Base-by-base conservation (phyloP, 2,888 invertebrate species). In the Mesorhabditis sp. region DNA sequence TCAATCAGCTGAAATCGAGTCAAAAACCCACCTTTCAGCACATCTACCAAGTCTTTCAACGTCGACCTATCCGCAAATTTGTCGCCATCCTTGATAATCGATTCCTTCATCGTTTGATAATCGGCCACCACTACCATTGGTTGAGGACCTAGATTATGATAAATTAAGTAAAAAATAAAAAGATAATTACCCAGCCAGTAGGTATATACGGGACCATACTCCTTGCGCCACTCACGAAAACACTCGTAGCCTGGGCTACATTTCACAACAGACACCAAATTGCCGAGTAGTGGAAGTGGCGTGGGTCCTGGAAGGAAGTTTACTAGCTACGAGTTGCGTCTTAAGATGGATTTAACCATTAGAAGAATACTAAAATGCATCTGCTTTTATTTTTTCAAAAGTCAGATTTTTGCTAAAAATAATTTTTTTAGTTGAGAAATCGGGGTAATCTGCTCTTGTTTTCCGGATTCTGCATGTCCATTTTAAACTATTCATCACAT, bases 31-130 rank as follows among this genome's bases (percentile, higher is more conserved):
- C 68, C 68, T 62, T 45, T 62, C 62, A 61, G 66, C 13, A 70
- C 65, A 28, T 45, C 64, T 43, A 45, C 67, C 63, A 66, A 69
- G 65, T 15, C 67, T 13, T 41, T 73, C 70, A 65, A 73, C 67
- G 42, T 45, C 50, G 67, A 72, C 66, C 74, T 72, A 45, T 70
- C 75, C 1, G 70, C 69, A 43, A 73, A 77, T 4, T 70, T 72
- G 62, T 77, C 75, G 1, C 75, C 77, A 62, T 77, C 77, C 45
- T 69, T 72, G 5, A 75, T 70, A 65, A 77, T 75, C 0, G 77
- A 73, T 42, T 72, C 75, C 62, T 75, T 72, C 50, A 77, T 68
- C 3, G 68, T 63, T 43, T 74, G 68, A 43, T 72, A 75, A 43
- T 73, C 73, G 5, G 69, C 66, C 28, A 77, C 67, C 0, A 71